Evolutionary conservation across 2,797 vertebrate species (phyloP), one percentile per base, ranked within the genome.

Genomic region (Siniperca obscura): DNA sequence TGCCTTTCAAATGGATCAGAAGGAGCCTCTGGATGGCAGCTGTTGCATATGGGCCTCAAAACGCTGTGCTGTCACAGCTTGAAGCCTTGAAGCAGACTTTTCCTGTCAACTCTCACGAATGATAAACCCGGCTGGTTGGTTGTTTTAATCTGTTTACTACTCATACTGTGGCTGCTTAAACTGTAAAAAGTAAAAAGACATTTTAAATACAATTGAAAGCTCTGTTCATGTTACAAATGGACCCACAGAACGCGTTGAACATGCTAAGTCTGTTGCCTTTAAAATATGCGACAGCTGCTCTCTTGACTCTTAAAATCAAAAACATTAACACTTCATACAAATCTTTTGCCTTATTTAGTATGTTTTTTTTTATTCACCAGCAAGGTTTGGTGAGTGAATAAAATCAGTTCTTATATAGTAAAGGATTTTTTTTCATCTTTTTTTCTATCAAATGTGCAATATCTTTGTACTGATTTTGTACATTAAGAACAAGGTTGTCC

Each of bases 381-480:
- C 62, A 27, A 42, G 16, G 76, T 82, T 80, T 84, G 86, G 89
- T 84, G 87, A 87, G 86, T 80, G 82, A 89, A 90, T 84, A 81
- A 90, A 92, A 88, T 86, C 66, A 61, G 74, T 89, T 92, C 84
- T 89, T 90, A 76, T 78, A 70, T 74, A 84, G 80, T 89, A 65
- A 90, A 78, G 74, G 89, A 81, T 89, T 88, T 86, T 86, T 80
- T 89, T 90, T 88, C 65, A 81, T 79, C 34, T 78, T 82, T 84
- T 30, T 91, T 92, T 90, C 87, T 90, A 89, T 94, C 89, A 87
- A 30, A 87, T 85, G 95, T 96, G 95, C 95, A 96, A 96, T 96
- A 96, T 93, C 90, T 93, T 92, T 93, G 90, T 94, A 87, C 86
- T 86, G 91, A 94, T 93, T 93, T 91, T 91, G 89, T 94, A 93